These are phyloP conservation scores for Carcinoscorpius rotundicauda DNA, from an alignment of 1,140 invertebrate species.

Conservation along the genomic window DNA sequence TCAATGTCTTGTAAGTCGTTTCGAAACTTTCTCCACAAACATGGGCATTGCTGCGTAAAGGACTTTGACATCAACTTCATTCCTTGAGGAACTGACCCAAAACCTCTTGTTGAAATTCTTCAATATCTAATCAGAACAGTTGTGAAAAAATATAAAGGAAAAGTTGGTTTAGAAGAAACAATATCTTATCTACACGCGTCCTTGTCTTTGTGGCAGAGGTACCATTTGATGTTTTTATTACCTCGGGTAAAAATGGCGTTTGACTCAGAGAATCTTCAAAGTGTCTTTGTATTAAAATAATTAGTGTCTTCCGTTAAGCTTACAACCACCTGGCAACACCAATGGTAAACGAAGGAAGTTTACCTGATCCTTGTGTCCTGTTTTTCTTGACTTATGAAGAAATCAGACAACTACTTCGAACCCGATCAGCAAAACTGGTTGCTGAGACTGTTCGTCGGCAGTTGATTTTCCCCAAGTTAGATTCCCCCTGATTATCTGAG, in stretches of 20 bases:
- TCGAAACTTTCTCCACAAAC: slow-evolving; percentile 3
- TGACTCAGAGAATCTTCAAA: neutral
- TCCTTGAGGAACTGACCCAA: slow-evolving; percentile 7
- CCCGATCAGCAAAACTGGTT: slow-evolving; percentile 42
- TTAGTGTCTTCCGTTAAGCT: slow-evolving; percentile 48
- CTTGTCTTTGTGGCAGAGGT: too few relatives aligned
- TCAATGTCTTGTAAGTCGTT: neutral
- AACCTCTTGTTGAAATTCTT: slow-evolving; percentile 2
- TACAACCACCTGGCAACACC: slow-evolving; percentile 43
- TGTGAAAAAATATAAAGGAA: too few relatives aligned
- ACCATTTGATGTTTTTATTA: too few relatives aligned
- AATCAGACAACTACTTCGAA: slow-evolving; percentile 43
- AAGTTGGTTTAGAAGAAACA: too few relatives aligned
- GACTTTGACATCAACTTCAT: slow-evolving; percentile 8
- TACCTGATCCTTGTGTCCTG: slow-evolving; percentile 52
- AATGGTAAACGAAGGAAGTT: slow-evolving; percentile 44
- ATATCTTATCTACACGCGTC: too few relatives aligned
- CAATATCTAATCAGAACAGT: neutral
- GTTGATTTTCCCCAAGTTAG: too few relatives aligned
- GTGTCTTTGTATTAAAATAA: slow-evolving; percentile 26
- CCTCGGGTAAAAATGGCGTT: too few relatives aligned
- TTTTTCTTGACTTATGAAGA: slow-evolving; percentile 56
- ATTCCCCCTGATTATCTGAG: too few relatives aligned
- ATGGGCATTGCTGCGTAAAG: slow-evolving; percentile 9
- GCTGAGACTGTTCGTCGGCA: slow-evolving; percentile 34